Percentiles rank a stretch among this genome's conserved stretches.
Evolutionary conservation across 2,113 vertebrate species (phyloP).

Genomic region (Mionectes macconnelli): DNA sequence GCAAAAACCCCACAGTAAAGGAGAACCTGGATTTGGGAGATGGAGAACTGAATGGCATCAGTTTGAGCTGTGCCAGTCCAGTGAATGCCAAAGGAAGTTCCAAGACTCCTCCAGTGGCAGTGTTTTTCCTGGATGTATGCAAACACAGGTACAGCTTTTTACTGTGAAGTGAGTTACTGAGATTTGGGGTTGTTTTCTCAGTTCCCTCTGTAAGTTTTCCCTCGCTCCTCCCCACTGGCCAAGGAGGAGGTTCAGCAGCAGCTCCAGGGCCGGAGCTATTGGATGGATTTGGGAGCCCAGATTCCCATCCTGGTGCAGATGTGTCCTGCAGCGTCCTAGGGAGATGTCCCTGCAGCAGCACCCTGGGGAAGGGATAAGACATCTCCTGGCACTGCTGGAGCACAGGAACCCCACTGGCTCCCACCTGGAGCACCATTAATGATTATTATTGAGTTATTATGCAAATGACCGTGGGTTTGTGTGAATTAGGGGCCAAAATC

Average conservation of each 20-base stretch:
- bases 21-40: neutral
- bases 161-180: neutral
- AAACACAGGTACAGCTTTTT: neutral
- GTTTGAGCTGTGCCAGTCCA: neutral
- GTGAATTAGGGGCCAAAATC: too few relatives aligned
- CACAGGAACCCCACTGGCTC: neutral
- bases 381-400: neutral
- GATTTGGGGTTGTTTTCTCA: neutral
- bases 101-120: neutral
- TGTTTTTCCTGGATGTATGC: neutral
- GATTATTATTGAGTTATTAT: too few relatives aligned
- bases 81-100: neutral
- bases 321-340: neutral
- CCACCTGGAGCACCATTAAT: too few relatives aligned
- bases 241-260: neutral
- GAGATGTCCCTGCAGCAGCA: neutral
- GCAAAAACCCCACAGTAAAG: neutral
- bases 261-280: neutral
- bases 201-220: neutral
- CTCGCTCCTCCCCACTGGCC: neutral
- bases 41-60: neutral
- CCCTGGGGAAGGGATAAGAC: neutral
- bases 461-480: too few relatives aligned
- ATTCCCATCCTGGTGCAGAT: neutral
- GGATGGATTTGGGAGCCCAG: neutral